Evolutionary conservation across 2,797 vertebrate species (phyloP), one percentile per base, ranked within the genome.

Genomic region (Centropyge bicolor): DNA sequence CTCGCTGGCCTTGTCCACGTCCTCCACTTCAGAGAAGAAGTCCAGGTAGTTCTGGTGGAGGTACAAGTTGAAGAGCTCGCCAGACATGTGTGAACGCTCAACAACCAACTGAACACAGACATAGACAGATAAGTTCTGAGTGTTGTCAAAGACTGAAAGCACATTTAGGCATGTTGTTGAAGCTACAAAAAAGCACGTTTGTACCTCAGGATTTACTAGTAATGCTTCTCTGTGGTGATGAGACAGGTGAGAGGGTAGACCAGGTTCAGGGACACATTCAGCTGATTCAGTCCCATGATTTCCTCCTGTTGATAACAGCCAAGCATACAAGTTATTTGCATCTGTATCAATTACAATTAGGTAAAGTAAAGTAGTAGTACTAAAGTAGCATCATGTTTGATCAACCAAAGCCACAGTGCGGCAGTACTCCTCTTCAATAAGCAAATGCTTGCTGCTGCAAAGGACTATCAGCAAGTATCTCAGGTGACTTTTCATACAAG

Each of bases 21-120:
- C 98, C 64, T 98, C 97, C 86, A 98, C 72, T 24, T 97, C 95
- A 17, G 92, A 88, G 88, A 98, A 99, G 89, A 99, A 99, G 86
- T 98, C 97, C 83, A 97, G 0, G 54, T 98, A 99, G 95, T 99
- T 99, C 92, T 99, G 98, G 76, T 99, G 98, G 76, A 99, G 97
- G 91, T 97, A 99, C 8, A 99, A 95, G 93, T 95, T 98, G 92
- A 99, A 99, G 73, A 97, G 90, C 54, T 97, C 96, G 61, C 95
- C 96, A 4, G 96, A 96, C 96, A 98, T 95, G 75, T 98, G 97
- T 0, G 97, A 97, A 61, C 96, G 98, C 92, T 98, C 97, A 51
- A 99, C 94, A 65, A 98, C 94, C 69, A 93, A 67, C 98, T 99
- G 88, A 61, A 60, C 66, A 3, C 14, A 65, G 0, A 82, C 0